A percentile compares a stretch with the other conserved stretches of the same genome.
These are phyloP conservation scores for Drosophila bocqueti DNA, from an alignment of 1,140 invertebrate species.

Conservation along the genomic window DNA sequence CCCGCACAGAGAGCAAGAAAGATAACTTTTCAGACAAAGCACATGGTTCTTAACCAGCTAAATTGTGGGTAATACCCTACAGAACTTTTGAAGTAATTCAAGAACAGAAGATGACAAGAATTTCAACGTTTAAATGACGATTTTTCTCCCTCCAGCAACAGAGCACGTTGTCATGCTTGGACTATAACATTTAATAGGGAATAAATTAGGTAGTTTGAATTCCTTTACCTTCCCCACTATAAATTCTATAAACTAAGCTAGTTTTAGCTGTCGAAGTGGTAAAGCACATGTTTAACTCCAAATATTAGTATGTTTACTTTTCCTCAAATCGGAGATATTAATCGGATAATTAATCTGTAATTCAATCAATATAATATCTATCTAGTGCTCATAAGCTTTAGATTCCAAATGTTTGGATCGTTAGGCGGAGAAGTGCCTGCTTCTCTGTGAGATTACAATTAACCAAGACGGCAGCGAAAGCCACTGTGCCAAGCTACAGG, in stretches of 20 bases:
- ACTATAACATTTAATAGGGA: not conserved
- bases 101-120: too few species aligned
- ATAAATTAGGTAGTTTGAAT: not conserved
- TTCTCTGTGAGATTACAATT: not conserved
- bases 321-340: not conserved
- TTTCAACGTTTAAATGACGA: too few species aligned
- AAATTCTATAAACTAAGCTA: too few species aligned
- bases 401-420: not conserved
- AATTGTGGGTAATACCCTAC: not conserved
- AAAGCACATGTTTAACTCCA: not conserved
- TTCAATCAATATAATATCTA: not conserved
- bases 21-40: not conserved
- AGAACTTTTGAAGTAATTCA: not conserved
- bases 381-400: not conserved
- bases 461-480: not conserved
- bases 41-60: not conserved
- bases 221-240: not conserved
- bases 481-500: conserved; percentile 64
- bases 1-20: not conserved
- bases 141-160: not conserved
- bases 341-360: not conserved
- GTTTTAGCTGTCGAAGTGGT: not conserved
- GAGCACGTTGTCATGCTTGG: not conserved
- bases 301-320: not conserved
- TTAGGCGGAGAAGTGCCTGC: not conserved